Conservation (phyloP, 2,113 vertebrate species). For the Rattus rattus region DNA sequence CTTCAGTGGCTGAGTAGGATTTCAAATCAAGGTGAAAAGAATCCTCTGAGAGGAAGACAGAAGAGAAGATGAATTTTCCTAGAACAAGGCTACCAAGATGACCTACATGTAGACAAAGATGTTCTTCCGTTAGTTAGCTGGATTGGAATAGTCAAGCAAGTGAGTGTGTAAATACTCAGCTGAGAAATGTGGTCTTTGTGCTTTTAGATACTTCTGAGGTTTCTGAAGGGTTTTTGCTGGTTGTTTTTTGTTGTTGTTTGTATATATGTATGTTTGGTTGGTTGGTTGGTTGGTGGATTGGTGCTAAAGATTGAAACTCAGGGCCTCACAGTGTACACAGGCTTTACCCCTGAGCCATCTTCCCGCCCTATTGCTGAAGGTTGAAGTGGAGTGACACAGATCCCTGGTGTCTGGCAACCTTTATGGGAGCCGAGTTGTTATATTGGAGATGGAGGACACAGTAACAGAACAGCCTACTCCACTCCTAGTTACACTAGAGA, state of each 20-base stretch:
- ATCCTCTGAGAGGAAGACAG: not conserved
- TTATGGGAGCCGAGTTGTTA: not conserved
- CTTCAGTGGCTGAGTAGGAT: not conserved
- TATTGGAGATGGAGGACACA: not conserved
- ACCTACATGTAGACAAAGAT: not conserved
- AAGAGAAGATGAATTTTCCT: not conserved
- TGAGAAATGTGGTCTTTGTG: not conserved
- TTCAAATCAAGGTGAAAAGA: not conserved
- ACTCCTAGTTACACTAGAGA: not conserved
- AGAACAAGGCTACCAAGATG: not conserved
- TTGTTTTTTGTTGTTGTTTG: not conserved
- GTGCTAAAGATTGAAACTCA: not conserved
- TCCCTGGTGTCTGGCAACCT: not conserved
- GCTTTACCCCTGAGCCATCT: not conserved
- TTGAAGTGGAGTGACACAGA: not conserved
- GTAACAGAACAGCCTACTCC: not conserved
- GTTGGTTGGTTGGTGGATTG: not conserved
- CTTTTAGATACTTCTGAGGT: not conserved
- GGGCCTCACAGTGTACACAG: not conserved
- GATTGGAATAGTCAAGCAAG: not conserved
- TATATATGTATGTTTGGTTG: no score
- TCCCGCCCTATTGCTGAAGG: not conserved
- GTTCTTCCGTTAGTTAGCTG: not conserved
- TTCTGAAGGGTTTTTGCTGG: not conserved
- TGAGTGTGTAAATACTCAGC: not conserved